Evolutionary conservation across 2,888 invertebrate genomes (phyloP), one percentile per base, ranked within the genome.

Genomic region (Cataglyphis livida): DNA sequence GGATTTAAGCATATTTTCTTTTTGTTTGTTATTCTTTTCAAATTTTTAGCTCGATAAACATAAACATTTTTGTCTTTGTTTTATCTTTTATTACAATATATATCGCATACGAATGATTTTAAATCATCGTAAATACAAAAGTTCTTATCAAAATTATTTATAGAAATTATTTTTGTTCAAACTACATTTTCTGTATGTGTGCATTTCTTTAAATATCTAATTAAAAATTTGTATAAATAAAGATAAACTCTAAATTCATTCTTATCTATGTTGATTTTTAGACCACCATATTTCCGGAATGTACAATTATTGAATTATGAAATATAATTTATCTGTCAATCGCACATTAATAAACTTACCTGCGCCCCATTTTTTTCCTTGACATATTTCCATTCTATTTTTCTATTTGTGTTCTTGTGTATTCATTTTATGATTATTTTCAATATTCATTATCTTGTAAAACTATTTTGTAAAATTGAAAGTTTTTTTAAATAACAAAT

Each of bases 301-400:
- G n/a, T n/a, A 44, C 32, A 44, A 62, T 44, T 32, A 61, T 28
- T 28, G 6, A 6, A 35, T 28, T n/a, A 44, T 41, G 44, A 74
- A 62, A 75, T 75, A 25, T 75, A 65, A 75, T 75, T 75, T 75
- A 41, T 65, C 35, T 51, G 65, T 75, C 75, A 75, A 51, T 38
- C 35, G 75, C 35, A 65, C 35, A 65, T 12, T 35, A 32, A 51
- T 35, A 7, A 5, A 51, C 25, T 25, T 75, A 51, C 48, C 21
- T 15, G 38, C 75, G 35, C 44, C 15, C 18, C 18, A 21, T 75
- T 65, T 75, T 75, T 75, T 75, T 75, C 75, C 51, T 75, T 75
- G 75, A n/a, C 73, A 7, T 15, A 48, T 65, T 65, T 75, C 51
- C 35, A 75, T 9, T 21, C 62, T 28, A 18, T 18, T 51, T 48